Percentiles rank a stretch among this genome's conserved stretches.
phyloP scores from a whole-genome alignment of 2,888 invertebrate genomes.

The Petrolisthes cinctipes region DNA sequence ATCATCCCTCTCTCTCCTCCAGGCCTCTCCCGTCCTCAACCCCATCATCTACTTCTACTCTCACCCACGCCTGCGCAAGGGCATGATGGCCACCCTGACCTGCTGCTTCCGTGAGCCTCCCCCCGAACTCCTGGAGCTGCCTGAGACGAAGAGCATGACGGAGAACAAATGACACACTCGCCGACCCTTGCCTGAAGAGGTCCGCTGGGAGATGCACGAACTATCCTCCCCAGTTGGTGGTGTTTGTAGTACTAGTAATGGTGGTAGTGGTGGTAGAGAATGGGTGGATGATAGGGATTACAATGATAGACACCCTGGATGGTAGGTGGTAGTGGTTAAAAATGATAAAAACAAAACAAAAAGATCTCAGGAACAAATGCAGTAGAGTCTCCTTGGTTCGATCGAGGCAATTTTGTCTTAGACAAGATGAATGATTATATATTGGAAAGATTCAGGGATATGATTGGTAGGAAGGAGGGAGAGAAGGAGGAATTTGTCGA shows the following conservation, averaged over 20 bases:
- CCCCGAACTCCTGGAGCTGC: constrained; percentile 51
- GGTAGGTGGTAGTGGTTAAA: not conserved
- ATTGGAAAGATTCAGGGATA: too few relatives aligned
- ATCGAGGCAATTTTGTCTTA: too few relatives aligned
- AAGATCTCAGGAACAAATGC: too few relatives aligned
- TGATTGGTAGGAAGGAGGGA: too few relatives aligned
- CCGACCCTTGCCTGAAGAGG: not conserved
- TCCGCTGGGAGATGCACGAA: constrained; percentile 5
- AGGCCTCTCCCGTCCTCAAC: constrained; percentile 68
- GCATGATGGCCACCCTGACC: constrained; percentile 54
- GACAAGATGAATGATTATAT: too few relatives aligned
- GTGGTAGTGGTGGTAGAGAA: not conserved
- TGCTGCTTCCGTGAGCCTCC: constrained; percentile 54
- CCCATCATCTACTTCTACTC: constrained; percentile 67
- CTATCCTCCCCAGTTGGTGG: not conserved
- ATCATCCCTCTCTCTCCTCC: constrained; percentile 49
- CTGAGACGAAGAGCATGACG: constrained; percentile 53
- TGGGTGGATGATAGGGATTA: not conserved
- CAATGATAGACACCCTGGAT: constrained; percentile 24
- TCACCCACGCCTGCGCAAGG: constrained; percentile 49
- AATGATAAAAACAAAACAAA: too few relatives aligned
- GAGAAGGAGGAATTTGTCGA: too few relatives aligned
- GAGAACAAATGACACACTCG: constrained; percentile 46
- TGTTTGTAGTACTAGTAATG: not conserved
- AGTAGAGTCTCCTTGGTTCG: too few relatives aligned